phyloP scores from a whole-genome alignment of 2,888 invertebrate species.

The Gymnocheta viridis region DNA sequence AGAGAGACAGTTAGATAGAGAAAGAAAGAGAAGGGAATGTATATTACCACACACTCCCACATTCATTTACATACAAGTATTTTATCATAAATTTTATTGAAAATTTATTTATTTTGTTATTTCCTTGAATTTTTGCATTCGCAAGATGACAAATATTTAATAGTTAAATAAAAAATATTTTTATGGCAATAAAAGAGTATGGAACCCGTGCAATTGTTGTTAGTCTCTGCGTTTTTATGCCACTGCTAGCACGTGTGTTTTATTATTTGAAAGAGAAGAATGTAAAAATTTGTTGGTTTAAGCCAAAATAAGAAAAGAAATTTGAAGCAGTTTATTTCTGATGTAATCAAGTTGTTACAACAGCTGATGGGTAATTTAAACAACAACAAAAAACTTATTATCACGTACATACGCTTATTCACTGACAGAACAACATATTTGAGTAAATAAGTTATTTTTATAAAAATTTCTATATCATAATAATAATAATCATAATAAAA shows the following conservation, averaged over 20 bases:
- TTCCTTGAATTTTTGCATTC: constrained; percentile 1
- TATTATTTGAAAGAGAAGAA: constrained; percentile 18
- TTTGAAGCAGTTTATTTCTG: not conserved
- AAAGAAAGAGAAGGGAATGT: not conserved
- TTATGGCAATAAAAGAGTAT: not conserved
- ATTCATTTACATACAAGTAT: constrained; percentile 3
- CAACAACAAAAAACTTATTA: not conserved
- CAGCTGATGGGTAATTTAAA: constrained; percentile 9
- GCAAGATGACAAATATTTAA: constrained; percentile 41
- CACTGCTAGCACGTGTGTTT: constrained; percentile 33
- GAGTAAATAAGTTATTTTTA: constrained; percentile 7
- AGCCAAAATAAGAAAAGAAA: not conserved
- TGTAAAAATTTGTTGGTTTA: not conserved
- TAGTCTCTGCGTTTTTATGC: too few relatives aligned
- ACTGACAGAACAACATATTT: not conserved
- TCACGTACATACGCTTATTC: not conserved
- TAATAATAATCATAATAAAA: not conserved
- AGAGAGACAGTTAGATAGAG: not conserved
- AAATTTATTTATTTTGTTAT: constrained; percentile 4
- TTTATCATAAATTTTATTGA: constrained; percentile 39
- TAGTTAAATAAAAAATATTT: not conserved
- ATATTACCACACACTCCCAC: not conserved
- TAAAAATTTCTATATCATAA: not conserved
- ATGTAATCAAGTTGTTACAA: constrained; percentile 2
- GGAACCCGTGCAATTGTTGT: not conserved